phyloP scores from a whole-genome alignment of 2,113 vertebrate species.

The Oryzias melastigma region DNA sequence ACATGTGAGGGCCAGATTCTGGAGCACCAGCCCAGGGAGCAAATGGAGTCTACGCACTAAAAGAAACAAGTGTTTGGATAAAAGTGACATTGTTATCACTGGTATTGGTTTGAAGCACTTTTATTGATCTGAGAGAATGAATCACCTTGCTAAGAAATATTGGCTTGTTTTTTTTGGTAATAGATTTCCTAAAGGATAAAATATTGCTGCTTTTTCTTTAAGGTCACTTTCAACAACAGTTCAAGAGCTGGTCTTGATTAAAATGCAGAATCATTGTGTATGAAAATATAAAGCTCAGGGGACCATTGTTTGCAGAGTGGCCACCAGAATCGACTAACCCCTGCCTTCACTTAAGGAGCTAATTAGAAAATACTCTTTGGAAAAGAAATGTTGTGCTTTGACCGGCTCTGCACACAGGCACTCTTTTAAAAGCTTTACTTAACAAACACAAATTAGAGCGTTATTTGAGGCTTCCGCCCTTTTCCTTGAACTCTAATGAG shows the following conservation, averaged over 20 bases:
- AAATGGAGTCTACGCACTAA: not conserved
- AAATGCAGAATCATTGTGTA: not conserved
- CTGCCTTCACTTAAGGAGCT: not conserved
- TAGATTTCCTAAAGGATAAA: not conserved
- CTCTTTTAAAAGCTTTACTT: not conserved
- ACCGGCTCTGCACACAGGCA: not conserved
- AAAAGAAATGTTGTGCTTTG: not conserved
- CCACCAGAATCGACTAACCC: not conserved
- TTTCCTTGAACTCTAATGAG: conserved; percentile 2
- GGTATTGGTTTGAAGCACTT: not conserved
- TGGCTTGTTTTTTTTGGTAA: not conserved
- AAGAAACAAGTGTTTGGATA: conserved; percentile 1
- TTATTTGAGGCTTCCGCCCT: not conserved
- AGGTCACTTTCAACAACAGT: not conserved
- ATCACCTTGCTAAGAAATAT: no score
- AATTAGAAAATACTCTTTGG: not conserved
- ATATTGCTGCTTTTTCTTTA: not conserved
- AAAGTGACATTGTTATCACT: not conserved
- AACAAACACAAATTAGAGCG: not conserved
- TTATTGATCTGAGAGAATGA: not conserved
- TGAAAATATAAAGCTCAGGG: not conserved
- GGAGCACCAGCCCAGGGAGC: conserved; percentile 38
- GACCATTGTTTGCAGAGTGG: no score
- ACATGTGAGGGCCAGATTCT: conserved; percentile 50
- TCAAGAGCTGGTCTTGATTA: not conserved